Percentiles rank a stretch among this genome's conserved stretches.
phyloP scores from a whole-genome alignment of 2,797 vertebrate species.

The Poeciliopsis turneri region DNA sequence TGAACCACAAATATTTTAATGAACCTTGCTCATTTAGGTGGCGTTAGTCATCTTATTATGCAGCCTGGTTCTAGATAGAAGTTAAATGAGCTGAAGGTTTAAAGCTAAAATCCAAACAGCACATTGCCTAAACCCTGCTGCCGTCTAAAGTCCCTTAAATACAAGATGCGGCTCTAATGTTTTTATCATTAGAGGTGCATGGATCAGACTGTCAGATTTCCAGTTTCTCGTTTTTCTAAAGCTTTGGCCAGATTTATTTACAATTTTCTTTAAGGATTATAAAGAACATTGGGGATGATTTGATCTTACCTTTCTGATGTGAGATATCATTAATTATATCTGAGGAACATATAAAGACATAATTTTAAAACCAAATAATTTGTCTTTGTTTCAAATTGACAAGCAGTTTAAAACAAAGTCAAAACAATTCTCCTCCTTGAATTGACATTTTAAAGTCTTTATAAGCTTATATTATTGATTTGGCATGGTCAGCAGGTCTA shows the following conservation, averaged over 20 bases:
- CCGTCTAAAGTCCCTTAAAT: neutral
- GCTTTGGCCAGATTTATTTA: neutral
- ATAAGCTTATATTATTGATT: neutral
- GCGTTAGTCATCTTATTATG: neutral
- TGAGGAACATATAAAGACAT: neutral
- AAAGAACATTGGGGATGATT: neutral
- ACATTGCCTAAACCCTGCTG: neutral
- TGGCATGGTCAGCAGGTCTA: neutral
- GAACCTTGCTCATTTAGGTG: neutral
- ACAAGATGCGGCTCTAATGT: neutral
- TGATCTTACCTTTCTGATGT: neutral
- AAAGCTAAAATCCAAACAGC: neutral
- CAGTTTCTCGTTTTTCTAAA: neutral
- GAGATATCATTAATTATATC: neutral
- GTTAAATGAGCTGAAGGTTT: neutral
- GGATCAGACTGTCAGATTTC: neutral
- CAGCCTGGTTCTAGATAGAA: neutral
- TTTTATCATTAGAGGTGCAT: neutral
- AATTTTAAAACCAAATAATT: neutral
- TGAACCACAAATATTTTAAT: neutral
- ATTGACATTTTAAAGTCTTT: neutral
- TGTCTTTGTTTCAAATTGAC: neutral
- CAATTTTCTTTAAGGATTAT: neutral
- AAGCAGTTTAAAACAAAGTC: neutral
- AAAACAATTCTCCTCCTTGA: neutral